Conservation (phyloP, 1,140 invertebrate genomes). For the Saccostrea glomerata region DNA sequence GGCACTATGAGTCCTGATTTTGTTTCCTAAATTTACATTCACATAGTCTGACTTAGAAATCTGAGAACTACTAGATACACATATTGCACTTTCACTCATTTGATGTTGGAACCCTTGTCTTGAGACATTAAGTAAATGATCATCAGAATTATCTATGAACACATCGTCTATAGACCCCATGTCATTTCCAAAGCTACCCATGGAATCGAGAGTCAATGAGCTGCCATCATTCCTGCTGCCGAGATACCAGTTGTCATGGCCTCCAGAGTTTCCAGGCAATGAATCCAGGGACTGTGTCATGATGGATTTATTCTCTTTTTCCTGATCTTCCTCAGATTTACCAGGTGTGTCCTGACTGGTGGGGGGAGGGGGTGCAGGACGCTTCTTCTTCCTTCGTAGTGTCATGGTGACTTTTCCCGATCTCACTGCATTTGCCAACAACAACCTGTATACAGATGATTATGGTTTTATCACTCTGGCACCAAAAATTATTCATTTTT, state of each 20-base stretch:
- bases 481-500: neutral
- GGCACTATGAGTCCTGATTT: slow-evolving; percentile 61
- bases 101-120: neutral
- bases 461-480: neutral
- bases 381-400: slow-evolving; percentile 63
- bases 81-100: slow-evolving; percentile 28
- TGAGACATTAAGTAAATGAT: neutral
- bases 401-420: slow-evolving; percentile 67
- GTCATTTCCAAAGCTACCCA: slow-evolving; percentile 44
- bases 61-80: neutral
- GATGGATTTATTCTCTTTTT: slow-evolving; percentile 19
- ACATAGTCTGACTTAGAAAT: slow-evolving; percentile 48
- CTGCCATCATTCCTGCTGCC: slow-evolving; percentile 48
- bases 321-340: neutral
- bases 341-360: neutral
- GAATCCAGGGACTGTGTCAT: slow-evolving; percentile 50
- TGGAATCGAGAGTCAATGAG: slow-evolving; percentile 51
- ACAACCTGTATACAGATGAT: slow-evolving; percentile 59
- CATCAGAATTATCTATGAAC: slow-evolving; percentile 39
- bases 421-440: slow-evolving; percentile 64
- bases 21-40: slow-evolving; percentile 50
- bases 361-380: slow-evolving; percentile 62
- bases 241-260: slow-evolving; percentile 35
- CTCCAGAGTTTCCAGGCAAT: slow-evolving; percentile 35
- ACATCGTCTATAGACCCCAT: slow-evolving; percentile 54